Evolutionary conservation across 2,797 vertebrate species (phyloP), one percentile per base, ranked within the genome.

Genomic region (Lerista edwardsae): DNA sequence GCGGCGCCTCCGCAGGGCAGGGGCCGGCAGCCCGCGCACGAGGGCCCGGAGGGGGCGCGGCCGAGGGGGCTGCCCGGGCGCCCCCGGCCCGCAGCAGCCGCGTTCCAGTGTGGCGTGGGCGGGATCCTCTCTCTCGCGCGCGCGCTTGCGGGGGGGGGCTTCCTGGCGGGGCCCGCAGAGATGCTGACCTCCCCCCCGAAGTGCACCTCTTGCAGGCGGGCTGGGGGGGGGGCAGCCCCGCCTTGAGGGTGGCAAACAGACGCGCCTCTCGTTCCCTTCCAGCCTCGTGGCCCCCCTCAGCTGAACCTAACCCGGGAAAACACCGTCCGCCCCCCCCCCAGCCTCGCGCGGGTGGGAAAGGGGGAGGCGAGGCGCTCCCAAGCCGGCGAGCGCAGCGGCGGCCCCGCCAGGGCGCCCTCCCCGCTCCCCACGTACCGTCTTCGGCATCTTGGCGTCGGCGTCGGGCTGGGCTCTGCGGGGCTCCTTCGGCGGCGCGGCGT

Each of bases 401-500:
- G 31, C 79, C 67, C 59, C 2, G 14, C 68, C 61, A 27, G 27
- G 21, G 39, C 31, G 25, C 9, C 25, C 75, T n/a, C 57, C 15
- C 3, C 21, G 57, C 77, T 25, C 31, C 55, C 19, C 71, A 91
- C 95, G 44, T 89, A 96, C 94, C 92, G 95, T 96, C 82, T 95
- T 96, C 6, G 78, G 83, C 90, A 91, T 94, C 83, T 90, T 95
- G 85, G 80, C 91, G 86, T n/a, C n/a, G n/a, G n/a, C n/a, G 92
- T 12, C 84, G 67, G 88, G 61, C 71, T 89, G 44, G 81, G 83
- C 85, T 55, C 84, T 87, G 88, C 84, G 83, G 25, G 84, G 73
- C 47, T 75, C 59, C 68, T 65, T 82, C 77, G 64, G 7, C 23
- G 39, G 41, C n/a, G 39, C 72, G 72, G 88, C 90, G 90, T 91